Evolutionary conservation across 92 coral and sea anemone genomes (phyloP).

Genomic region (Siderastrea siderea): DNA sequence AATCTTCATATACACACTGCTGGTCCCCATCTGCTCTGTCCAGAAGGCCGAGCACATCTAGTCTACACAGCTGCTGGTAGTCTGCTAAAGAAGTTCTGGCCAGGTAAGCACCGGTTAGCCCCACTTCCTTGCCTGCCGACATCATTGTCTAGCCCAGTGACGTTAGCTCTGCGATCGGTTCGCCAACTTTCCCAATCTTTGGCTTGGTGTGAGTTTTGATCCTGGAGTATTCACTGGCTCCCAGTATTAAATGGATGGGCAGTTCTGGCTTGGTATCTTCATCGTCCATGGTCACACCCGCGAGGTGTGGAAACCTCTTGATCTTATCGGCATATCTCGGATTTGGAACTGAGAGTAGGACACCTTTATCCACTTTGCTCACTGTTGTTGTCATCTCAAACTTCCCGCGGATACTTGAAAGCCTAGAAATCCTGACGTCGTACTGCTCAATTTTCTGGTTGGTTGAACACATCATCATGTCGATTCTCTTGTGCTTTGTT

Average conservation of each 20-base stretch:
- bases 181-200: conserved; percentile 61
- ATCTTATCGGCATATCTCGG: conserved; percentile 63
- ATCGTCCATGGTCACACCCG: conserved; percentile 62
- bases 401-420: conserved; percentile 37
- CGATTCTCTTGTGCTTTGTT: conserved; percentile 44
- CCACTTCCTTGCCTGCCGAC: conserved; percentile 65
- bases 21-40: conserved; percentile 57
- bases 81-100: conserved; percentile 47
- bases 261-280: conserved; percentile 47
- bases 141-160: conserved; percentile 66
- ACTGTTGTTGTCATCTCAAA: conserved; percentile 58
- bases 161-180: conserved; percentile 71
- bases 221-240: conserved; percentile 72
- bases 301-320: conserved; percentile 41
- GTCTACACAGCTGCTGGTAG: conserved; percentile 65
- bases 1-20: conserved; percentile 34
- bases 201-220: conserved; percentile 62
- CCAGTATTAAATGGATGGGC: conserved; percentile 65
- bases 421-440: conserved; percentile 43
- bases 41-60: conserved; percentile 60
- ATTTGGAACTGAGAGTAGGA: conserved; percentile 57
- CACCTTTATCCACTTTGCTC: conserved; percentile 72
- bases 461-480: conserved; percentile 71
- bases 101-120: conserved; percentile 29
- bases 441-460: conserved; percentile 62